Evolutionary conservation across 1,140 invertebrate genomes (phyloP), one percentile per base, ranked within the genome.

Genomic region (Arctopsyche grandis): DNA sequence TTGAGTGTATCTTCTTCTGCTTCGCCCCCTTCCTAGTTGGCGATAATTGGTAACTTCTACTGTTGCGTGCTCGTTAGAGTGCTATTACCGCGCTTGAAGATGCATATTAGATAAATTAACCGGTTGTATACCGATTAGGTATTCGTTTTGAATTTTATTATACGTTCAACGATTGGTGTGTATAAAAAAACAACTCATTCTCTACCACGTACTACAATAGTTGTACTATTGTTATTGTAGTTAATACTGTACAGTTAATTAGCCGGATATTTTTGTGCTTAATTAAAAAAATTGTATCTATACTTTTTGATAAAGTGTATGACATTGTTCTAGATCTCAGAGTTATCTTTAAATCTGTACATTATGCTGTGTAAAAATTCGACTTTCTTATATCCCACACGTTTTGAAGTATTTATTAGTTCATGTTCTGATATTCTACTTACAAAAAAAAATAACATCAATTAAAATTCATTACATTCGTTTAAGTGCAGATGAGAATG

Each of bases 71-170:
- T 38, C 29, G 29, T 14, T 52, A 52, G 3, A 52, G 10, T 14
- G 48, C 48, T 14, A 52, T 52, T 52, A 52, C 48, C 48, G 48
- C 16, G 16, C 12, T 12, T 16, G 16, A 52, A 52, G 48, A 52
- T 52, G 48, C 48, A 10, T 52, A 52, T 52, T 52, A 52, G 48
- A 52, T 52, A 52, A 52, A 52, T 52, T 52, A 52, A 52, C 48
- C 48, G 48, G 48, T 52, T 52, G 48, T 52, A 52, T 52, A 5
- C 29, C 48, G 48, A 52, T 52, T 52, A 12, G 16, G 48, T 12
- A 52, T 52, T 16, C 16, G 10, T 52, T 52, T 52, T 38, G 29
- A 38, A 38, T 38, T n/a, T n/a, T n/a, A n/a, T n/a, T 38, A 38
- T 38, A 38, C 29, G 7, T 38, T 38, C 29, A 38, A 38, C 1